phyloP scores from a whole-genome alignment of 1,140 invertebrate genomes.

The Calycopis cecrops region DNA sequence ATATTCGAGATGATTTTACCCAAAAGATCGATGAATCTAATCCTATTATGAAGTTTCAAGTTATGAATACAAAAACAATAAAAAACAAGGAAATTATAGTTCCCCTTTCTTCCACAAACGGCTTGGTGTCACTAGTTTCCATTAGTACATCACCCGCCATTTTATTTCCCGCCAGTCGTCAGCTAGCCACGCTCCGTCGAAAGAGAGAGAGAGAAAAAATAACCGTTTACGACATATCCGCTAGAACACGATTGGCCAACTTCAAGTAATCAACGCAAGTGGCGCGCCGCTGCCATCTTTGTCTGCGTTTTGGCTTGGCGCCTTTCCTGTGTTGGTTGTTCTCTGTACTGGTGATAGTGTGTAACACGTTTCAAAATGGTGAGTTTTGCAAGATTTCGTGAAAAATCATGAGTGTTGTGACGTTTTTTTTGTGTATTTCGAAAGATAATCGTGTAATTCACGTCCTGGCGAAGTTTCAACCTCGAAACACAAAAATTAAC shows the following conservation, averaged over 20 bases:
- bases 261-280: conserved; percentile 28
- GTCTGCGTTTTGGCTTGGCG: conserved; percentile 64
- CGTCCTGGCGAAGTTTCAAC: conserved; percentile 67
- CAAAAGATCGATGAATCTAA: too few species aligned
- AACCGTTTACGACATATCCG: conserved; percentile 52
- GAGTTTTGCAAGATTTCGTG: conserved; percentile 72
- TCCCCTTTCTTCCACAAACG: too few species aligned
- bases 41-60: too few species aligned
- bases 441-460: conserved; percentile 43
- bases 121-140: conserved; percentile 3
- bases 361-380: conserved; percentile 74
- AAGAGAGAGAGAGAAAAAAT: conserved; percentile 28
- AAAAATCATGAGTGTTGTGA: conserved; percentile 44
- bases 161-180: conserved; percentile 22
- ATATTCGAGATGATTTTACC: too few species aligned
- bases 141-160: conserved; percentile 35
- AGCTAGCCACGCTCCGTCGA: conserved; percentile 26
- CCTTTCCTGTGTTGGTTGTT: conserved; percentile 69
- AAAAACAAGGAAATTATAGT: too few species aligned
- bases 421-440: conserved; percentile 47
- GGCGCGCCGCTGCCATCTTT: conserved; percentile 59
- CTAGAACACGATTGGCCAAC: conserved; percentile 44
- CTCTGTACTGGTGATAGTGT: conserved; percentile 64
- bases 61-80: too few species aligned
- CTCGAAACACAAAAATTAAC: conserved; percentile 68